A percentile compares a stretch with the other conserved stretches of the same genome.
phyloP scores from a whole-genome alignment of 92 coral and sea anemone genomes.

The Virgularia gustaviana region DNA sequence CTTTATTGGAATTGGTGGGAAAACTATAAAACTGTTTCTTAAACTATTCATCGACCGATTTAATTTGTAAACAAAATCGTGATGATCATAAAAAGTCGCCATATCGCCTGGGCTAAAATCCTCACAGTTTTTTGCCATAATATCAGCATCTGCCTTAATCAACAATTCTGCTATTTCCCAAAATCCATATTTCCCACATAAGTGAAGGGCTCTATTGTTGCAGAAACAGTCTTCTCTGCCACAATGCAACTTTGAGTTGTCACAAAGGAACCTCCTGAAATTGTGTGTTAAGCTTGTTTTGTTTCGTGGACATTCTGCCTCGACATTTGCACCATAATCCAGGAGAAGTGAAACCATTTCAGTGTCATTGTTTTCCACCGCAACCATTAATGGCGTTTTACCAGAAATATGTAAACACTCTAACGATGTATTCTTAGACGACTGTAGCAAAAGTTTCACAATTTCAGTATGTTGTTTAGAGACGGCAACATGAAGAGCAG shows the following conservation, averaged over 20 bases:
- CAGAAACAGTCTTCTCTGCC: slow-evolving; percentile 37
- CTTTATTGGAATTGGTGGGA: neutral
- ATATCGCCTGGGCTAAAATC: slow-evolving; percentile 54
- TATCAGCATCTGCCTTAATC: neutral
- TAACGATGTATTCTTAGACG: slow-evolving; percentile 14
- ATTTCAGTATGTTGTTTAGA: slow-evolving; percentile 37
- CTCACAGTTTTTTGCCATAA: slow-evolving; percentile 36
- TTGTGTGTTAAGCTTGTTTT: slow-evolving; percentile 1
- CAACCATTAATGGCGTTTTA: slow-evolving; percentile 60
- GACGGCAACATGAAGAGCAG: slow-evolving; percentile 64
- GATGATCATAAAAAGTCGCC: slow-evolving; percentile 56
- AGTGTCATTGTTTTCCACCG: slow-evolving; percentile 44
- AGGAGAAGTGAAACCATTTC: slow-evolving; percentile 43
- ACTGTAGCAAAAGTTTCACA: slow-evolving; percentile 37
- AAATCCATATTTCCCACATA: slow-evolving; percentile 50
- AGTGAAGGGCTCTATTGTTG: slow-evolving; percentile 57
- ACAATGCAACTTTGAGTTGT: neutral
- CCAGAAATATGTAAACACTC: slow-evolving; percentile 58
- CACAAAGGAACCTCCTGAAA: neutral
- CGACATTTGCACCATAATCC: slow-evolving; percentile 36
- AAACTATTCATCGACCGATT: neutral
- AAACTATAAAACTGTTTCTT: slow-evolving; percentile 12
- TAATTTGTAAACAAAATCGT: slow-evolving; percentile 26
- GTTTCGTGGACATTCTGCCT: slow-evolving; percentile 36
- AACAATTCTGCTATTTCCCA: slow-evolving; percentile 38